Base-by-base conservation (phyloP, 2,888 invertebrate genomes). In the Biston stratarius region DNA sequence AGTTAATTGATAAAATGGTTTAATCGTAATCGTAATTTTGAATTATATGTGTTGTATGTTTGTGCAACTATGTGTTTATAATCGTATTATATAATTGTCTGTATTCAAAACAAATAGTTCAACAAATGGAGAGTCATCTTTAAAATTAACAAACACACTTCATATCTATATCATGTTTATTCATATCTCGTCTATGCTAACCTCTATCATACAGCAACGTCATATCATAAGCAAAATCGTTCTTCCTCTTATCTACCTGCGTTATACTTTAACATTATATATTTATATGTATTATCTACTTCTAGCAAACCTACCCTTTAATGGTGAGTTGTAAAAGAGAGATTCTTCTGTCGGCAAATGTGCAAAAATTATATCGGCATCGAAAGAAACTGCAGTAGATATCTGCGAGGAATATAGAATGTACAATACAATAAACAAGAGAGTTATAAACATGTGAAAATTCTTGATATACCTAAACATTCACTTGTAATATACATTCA, bases 281-380 rank as follows among this genome's bases (percentile, higher is more conserved):
- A 8, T 40, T 56, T 69, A 55, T 64, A 64, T 67, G 45, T 66
- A 67, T 62, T 57, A 63, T 49, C 48, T 64, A 74, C 57, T 34
- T 58, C 59, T 64, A 69, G 49, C 69, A 64, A 70, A 53, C 34
- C 58, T 67, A 67, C 51, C 56, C 64, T 73, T 62, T 68, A 70
- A 73, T 67, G 74, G 75, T 56, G 67, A 68, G 71, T 73, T 72
- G 72, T 72, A 64, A 64, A 61, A 57, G 56, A 67, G 72, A 67
- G 69, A 72, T 68, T 67, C 68, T 64, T 61, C 53, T 53, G 36
- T 57, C 53, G 45, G 63, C 62, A 42, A 61, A 53, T 58, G 57
- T 36, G 45, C 24, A 24, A 48, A 49, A 38, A 14, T 40, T 15
- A 14, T 6, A 9, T 34, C 34, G 12, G 11, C 7, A 2, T 2